Evolutionary conservation across 2,888 invertebrate genomes (phyloP).

Genomic region (Tachina grossa): DNA sequence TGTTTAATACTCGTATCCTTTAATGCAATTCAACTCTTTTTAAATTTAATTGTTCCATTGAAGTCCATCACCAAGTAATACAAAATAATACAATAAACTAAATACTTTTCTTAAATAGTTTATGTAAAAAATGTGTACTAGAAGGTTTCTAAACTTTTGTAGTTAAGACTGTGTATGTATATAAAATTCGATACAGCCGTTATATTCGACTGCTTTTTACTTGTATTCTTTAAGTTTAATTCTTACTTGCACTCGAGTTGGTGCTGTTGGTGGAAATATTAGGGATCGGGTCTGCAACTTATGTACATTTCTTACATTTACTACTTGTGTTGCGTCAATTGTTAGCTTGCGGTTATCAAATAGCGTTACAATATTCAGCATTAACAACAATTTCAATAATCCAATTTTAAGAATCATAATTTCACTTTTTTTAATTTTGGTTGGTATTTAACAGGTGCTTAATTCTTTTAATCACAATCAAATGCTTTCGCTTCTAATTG

Average conservation of each 20-base stretch:
- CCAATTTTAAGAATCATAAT: slow-evolving; percentile 41
- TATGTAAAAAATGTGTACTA: no score
- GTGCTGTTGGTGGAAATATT: slow-evolving; percentile 74
- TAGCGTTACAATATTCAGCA: slow-evolving; percentile 1
- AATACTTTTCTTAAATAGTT: no score
- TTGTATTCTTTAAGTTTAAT: slow-evolving; percentile 10
- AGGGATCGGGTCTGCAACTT: slow-evolving; percentile 67
- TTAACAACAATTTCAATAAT: slow-evolving; percentile 22
- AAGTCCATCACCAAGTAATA: no score
- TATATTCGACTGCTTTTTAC: no score
- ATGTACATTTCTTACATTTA: slow-evolving; percentile 60
- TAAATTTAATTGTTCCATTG: no score
- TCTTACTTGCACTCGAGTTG: slow-evolving; percentile 75
- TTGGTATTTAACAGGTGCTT: neutral
- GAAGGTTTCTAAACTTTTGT: no score
- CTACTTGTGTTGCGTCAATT: slow-evolving; percentile 31
- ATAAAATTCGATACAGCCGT: no score
- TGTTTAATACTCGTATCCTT: no score
- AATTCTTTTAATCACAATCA: neutral
- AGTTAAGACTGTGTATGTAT: no score
- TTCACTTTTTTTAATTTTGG: neutral
- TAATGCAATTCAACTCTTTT: neutral
- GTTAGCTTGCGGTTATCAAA: slow-evolving; percentile 6
- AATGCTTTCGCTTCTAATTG: slow-evolving; percentile 12
- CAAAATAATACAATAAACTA: no score